Conservation (phyloP, 1,140 invertebrate genomes). For the Anoplolepis gracilipes region DNA sequence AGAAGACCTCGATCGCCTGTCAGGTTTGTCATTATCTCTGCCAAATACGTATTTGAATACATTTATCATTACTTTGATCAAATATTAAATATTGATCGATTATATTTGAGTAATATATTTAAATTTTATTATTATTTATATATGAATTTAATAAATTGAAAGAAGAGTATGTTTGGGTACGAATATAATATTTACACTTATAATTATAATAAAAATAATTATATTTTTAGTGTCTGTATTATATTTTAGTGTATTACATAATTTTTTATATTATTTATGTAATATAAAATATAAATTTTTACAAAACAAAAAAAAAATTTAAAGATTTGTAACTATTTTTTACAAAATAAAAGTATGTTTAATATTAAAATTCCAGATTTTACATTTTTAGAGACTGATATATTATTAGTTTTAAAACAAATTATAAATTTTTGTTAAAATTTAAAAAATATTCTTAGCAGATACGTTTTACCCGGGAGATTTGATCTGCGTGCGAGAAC, state of each 20-base stretch:
- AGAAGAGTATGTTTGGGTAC: too few relatives aligned
- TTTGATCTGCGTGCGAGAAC: constrained; percentile 48
- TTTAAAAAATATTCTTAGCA: not conserved
- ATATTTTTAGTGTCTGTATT: too few relatives aligned
- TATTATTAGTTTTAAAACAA: not conserved
- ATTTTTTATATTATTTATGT: too few relatives aligned
- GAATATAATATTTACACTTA: not conserved
- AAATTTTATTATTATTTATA: not conserved
- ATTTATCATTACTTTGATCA: not conserved
- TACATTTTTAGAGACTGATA: not conserved
- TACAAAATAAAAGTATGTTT: not conserved
- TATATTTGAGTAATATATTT: not conserved
- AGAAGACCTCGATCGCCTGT: constrained; percentile 42
- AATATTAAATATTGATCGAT: not conserved
- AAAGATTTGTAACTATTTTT: not conserved
- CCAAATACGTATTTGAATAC: not conserved
- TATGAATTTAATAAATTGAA: not conserved
- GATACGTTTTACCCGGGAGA: constrained; percentile 1
- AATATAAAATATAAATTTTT: not conserved
- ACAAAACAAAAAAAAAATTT: too few relatives aligned
- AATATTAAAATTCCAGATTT: not conserved
- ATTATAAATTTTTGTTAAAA: constrained; percentile 27
- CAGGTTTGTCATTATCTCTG: constrained; percentile 34
- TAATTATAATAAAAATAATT: not conserved
- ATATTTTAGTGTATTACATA: too few relatives aligned